phyloP scores from a whole-genome alignment of 1,140 invertebrate genomes.

The Diabrotica virgifera region DNA sequence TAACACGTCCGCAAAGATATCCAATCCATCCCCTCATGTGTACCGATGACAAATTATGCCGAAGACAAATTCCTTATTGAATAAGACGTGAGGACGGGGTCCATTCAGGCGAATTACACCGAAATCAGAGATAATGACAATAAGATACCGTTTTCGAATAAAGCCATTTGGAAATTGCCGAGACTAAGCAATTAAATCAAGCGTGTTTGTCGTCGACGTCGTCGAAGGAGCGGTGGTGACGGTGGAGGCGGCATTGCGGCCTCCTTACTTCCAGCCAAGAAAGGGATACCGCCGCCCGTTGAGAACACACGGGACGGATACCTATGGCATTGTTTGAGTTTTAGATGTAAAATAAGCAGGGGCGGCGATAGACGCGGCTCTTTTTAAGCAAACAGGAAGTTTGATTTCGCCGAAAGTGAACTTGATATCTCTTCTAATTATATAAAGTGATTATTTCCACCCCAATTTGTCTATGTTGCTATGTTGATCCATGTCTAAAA shows the following conservation, averaged over 20 bases:
- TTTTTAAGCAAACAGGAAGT: no score
- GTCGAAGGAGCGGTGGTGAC: no score
- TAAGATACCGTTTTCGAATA: slow-evolving; percentile 19
- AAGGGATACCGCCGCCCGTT: not conserved
- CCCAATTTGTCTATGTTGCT: no score
- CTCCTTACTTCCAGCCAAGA: not conserved
- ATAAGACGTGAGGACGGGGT: slow-evolving; percentile 15
- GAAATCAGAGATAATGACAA: slow-evolving; percentile 20
- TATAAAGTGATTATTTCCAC: no score
- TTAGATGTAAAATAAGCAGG: not conserved
- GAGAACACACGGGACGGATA: not conserved
- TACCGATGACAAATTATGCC: slow-evolving; percentile 14
- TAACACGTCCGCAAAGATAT: no score
- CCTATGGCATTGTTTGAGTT: not conserved
- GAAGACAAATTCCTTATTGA: slow-evolving; percentile 17
- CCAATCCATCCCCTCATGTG: no score
- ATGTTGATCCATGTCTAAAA: no score
- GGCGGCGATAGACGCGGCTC: no score
- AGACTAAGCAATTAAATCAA: slow-evolving; percentile 21
- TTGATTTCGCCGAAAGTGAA: no score
- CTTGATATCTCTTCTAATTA: no score
- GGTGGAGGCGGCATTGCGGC: not conserved
- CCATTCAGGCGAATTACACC: slow-evolving; percentile 14
- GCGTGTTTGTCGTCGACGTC: slow-evolving; percentile 8
- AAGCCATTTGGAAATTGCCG: slow-evolving; percentile 21